phyloP scores from a whole-genome alignment of 2,113 vertebrate species.

The Psophia crepitans region DNA sequence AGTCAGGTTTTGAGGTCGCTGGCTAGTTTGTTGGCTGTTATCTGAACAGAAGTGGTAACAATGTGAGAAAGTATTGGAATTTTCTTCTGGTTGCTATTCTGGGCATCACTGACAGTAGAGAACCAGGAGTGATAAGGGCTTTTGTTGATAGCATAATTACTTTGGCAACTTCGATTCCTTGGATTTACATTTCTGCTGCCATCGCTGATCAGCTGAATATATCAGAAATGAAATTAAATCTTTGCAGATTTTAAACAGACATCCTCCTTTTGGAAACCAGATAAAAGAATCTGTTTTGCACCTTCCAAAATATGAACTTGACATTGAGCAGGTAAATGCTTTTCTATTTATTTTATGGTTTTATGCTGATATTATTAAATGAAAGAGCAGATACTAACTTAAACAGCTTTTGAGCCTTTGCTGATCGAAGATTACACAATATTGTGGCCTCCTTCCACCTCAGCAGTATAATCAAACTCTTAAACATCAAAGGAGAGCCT shows the following conservation, averaged over 20 bases:
- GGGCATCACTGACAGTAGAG: not conserved
- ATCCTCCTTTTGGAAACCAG: constrained; percentile 97
- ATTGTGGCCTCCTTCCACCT: not conserved
- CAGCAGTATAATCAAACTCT: not conserved
- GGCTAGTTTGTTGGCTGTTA: not conserved
- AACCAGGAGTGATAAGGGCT: not conserved
- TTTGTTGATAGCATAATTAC: not conserved
- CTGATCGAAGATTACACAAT: not conserved
- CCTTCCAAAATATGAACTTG: constrained; percentile 90
- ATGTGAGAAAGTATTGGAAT: not conserved
- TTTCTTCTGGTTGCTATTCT: not conserved
- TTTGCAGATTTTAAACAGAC: constrained; percentile 92
- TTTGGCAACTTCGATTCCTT: not conserved
- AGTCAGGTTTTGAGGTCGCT: not conserved
- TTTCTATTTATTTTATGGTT: constrained; percentile 38
- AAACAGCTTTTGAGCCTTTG: not conserved
- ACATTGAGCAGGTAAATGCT: constrained; percentile 57
- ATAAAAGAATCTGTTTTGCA: constrained; percentile 89
- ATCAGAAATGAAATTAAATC: not conserved
- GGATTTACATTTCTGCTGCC: not conserved
- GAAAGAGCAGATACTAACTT: not conserved
- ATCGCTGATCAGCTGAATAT: not conserved
- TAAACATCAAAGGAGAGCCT: not conserved
- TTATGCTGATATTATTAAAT: constrained; percentile 62
- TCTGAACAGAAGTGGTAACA: not conserved